A percentile compares a stretch with the other conserved stretches of the same genome.
Conservation (phyloP, 2,113 vertebrate species). For the Arvicanthis niloticus region DNA sequence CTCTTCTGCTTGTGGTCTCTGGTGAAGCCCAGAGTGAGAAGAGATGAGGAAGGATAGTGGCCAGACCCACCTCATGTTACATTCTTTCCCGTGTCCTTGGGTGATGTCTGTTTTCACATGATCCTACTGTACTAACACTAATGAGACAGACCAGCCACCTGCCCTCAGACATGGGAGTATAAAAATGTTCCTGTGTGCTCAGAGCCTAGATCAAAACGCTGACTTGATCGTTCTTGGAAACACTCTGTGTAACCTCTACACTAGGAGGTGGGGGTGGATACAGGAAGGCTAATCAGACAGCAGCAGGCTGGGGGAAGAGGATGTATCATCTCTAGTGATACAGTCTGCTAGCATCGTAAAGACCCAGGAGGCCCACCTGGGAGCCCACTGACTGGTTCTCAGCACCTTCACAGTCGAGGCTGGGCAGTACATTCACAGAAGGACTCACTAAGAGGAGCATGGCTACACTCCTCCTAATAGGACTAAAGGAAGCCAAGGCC, state of each 20-base stretch:
- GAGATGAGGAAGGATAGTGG: not conserved
- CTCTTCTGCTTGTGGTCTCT: conserved; percentile 24
- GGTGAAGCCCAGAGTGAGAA: conserved; percentile 28
- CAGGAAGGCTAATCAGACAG: not conserved
- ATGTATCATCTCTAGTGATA: not conserved
- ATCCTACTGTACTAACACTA: not conserved
- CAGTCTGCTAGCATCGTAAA: not conserved
- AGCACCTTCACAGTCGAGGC: not conserved
- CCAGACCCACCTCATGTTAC: not conserved
- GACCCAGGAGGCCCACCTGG: not conserved
- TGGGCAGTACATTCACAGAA: not conserved
- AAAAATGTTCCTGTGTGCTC: not conserved
- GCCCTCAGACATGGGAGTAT: not conserved
- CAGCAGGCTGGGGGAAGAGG: not conserved
- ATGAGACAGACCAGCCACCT: not conserved
- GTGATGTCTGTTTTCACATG: not conserved
- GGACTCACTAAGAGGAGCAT: not conserved
- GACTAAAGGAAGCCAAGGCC: not conserved
- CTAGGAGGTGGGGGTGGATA: not conserved
- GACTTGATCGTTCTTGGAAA: not conserved
- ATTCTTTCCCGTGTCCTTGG: not conserved
- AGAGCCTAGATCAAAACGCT: not conserved
- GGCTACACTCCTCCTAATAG: not conserved
- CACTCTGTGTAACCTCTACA: not conserved
- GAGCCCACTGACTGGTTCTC: not conserved